These are phyloP conservation scores for Xestia xanthographa DNA, from an alignment of 2,888 invertebrate species.

Conservation along the genomic window DNA sequence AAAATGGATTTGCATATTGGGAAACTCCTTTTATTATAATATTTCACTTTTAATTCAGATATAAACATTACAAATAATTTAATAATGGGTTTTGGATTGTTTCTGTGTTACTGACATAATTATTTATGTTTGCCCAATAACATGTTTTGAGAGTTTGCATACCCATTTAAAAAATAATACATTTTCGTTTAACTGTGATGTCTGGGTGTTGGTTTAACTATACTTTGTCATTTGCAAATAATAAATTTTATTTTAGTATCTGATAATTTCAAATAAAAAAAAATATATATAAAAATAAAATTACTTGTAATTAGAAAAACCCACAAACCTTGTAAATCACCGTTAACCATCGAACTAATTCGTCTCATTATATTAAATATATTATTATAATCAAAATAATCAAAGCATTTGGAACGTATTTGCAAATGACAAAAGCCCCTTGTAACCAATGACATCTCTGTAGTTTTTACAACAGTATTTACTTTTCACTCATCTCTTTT, in stretches of 20 bases:
- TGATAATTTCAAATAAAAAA: not conserved
- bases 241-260: constrained; percentile 35
- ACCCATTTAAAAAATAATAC: constrained; percentile 66
- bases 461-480: constrained; percentile 86
- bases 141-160: constrained; percentile 68
- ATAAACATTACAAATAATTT: constrained; percentile 56
- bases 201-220: constrained; percentile 86
- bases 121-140: constrained; percentile 61
- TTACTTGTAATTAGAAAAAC: not conserved
- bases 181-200: constrained; percentile 82
- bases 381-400: not conserved
- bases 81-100: constrained; percentile 55
- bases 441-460: constrained; percentile 85
- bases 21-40: constrained; percentile 6
- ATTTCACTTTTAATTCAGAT: constrained; percentile 23
- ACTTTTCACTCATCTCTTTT: constrained; percentile 82
- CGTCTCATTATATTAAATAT: not conserved
- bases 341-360: not conserved
- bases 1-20: not conserved
- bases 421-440: constrained; percentile 80
- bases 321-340: not conserved
- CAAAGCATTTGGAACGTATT: constrained; percentile 68
- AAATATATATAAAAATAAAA: not conserved
- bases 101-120: constrained; percentile 60
- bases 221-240: constrained; percentile 83